These are phyloP conservation scores for Coremacera marginata DNA, from an alignment of 2,888 invertebrate genomes.

Conservation along the genomic window DNA sequence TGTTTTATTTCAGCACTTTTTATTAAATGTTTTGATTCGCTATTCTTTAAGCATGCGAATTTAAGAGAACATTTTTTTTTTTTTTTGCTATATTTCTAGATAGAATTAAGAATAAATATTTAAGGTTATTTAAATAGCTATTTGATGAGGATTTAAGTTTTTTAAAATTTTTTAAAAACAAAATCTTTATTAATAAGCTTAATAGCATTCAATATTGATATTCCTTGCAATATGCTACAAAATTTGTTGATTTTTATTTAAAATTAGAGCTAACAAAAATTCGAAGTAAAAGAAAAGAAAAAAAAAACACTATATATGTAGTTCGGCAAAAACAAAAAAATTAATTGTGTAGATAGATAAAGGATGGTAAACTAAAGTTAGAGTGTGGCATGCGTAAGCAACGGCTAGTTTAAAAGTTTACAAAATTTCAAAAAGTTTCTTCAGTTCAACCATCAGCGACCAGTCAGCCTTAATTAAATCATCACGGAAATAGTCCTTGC, in stretches of 20 bases:
- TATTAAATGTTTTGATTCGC: not conserved
- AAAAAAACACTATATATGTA: not conserved
- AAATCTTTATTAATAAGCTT: no score
- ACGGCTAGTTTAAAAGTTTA: constrained; percentile 70
- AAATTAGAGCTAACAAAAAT: not conserved
- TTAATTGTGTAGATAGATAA: not conserved
- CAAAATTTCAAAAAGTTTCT: constrained; percentile 96
- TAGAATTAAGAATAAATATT: no score
- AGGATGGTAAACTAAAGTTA: no score
- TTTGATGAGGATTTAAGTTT: no score
- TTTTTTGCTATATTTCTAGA: no score
- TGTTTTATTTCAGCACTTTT: not conserved
- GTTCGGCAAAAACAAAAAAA: not conserved
- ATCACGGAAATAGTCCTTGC: constrained; percentile 99
- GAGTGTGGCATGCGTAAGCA: not conserved
- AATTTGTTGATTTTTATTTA: not conserved
- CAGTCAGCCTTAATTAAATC: constrained; percentile 97
- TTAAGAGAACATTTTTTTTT: no score
- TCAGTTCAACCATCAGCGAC: constrained; percentile 98
- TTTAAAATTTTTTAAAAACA: no score
- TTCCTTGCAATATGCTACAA: no score
- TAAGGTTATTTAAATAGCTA: no score
- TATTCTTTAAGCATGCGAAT: not conserved
- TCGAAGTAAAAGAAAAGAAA: not conserved
- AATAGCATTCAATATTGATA: no score